phyloP scores from a whole-genome alignment of 2,113 vertebrate genomes.

The Sula dactylatra region DNA sequence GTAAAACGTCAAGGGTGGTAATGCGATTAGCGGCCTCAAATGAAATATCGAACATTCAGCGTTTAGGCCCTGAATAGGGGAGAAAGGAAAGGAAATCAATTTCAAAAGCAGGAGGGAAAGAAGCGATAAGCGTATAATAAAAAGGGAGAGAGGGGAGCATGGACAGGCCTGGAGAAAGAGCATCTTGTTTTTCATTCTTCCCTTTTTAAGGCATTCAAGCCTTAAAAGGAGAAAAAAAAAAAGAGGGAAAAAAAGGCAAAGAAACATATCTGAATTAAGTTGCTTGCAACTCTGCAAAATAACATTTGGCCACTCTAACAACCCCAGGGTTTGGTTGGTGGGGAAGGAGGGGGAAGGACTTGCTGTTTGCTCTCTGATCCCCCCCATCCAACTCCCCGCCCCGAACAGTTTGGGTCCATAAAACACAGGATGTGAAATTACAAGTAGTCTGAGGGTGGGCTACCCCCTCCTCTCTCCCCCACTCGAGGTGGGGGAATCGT shows the following conservation, averaged over 20 bases:
- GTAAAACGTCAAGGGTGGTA: constrained; percentile 89
- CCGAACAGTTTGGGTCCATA: constrained; percentile 78
- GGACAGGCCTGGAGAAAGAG: constrained; percentile 68
- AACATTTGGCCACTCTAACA: constrained; percentile 76
- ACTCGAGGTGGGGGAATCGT: constrained; percentile 82
- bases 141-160: constrained; percentile 75
- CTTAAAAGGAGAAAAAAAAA: background rate
- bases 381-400: constrained; percentile 39
- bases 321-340: constrained; percentile 56
- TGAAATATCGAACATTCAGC: constrained; percentile 90
- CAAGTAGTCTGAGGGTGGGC: constrained; percentile 85
- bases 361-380: constrained; percentile 66
- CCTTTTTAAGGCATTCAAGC: constrained; percentile 24
- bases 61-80: constrained; percentile 84
- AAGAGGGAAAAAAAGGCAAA: background rate
- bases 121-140: constrained; percentile 84
- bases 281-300: constrained; percentile 61
- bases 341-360: constrained; percentile 64
- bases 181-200: constrained; percentile 62
- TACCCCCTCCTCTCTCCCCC: constrained; percentile 74
- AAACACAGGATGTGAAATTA: constrained; percentile 87
- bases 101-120: constrained; percentile 84
- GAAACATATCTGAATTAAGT: constrained; percentile 1
- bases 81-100: constrained; percentile 88
- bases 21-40: constrained; percentile 89